Evolutionary conservation across 2,888 invertebrate species (phyloP), one percentile per base, ranked within the genome.

Genomic region (Cotesia congregata): DNA sequence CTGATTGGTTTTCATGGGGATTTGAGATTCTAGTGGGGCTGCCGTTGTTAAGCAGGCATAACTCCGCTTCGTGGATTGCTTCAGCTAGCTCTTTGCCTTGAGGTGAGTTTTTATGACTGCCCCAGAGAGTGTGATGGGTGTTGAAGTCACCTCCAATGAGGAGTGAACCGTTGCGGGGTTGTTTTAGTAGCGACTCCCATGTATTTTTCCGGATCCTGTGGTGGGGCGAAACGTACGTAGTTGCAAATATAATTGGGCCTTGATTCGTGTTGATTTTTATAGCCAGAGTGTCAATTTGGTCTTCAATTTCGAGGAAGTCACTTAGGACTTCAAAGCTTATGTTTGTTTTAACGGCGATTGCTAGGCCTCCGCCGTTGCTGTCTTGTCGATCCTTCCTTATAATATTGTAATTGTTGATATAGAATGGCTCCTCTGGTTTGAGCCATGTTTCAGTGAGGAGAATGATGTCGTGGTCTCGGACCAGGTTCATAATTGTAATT

Each of bases 71-170:
- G 1, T 67, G 1, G 0, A 65, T 3, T 1, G 67, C 20, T 1
- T 72, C 67, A 9, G 20, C 41, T 0, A 72, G 61, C 1, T 62
- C 30, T 0, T 3, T 38, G 1, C 71, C 72, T 1, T 6, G 65
- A 9, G 62, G 4, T 12, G 20, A 65, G 50, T 67, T 17, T 1
- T 5, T 6, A 9, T 15, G 7, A 7, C 75, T 75, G 0, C 67
- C 78, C 78, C 78, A 74, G 4, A 62, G 70, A 1, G 67, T 60
- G 15, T 78, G 74, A 30, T 78, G 70, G 6, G 67, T 7, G 60
- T 76, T 76, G 4, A 76, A 76, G 17, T 74, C 76, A 0, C 78
- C 71, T 3, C 70, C 70, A 1, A 75, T 67, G 1, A 76, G 2
- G 1, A 17, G 5, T 5, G 6, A 50, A 9, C 20, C 7, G 5